A percentile compares a stretch with the other conserved stretches of the same genome.
Evolutionary conservation across 1,140 invertebrate species (phyloP).

Genomic region (Samia ricini): DNA sequence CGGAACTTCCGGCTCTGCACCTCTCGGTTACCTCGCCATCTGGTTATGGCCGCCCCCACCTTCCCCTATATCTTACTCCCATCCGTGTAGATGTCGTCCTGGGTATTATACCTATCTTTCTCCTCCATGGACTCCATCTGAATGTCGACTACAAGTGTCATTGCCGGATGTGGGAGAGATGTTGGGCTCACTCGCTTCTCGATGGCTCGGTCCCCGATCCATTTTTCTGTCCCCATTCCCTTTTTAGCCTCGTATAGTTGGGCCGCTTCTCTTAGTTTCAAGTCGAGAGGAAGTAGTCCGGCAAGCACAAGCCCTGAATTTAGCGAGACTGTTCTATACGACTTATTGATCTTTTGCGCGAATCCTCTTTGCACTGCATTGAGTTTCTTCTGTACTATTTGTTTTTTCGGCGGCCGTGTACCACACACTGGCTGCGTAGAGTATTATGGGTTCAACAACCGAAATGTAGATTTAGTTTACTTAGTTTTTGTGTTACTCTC

Average conservation of each 20-base stretch:
- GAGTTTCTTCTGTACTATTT: too few species aligned
- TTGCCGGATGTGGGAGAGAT: constrained; percentile 12
- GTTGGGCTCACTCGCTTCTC: constrained; percentile 5
- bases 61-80: constrained; percentile 22
- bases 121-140: constrained; percentile 5
- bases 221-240: neutral
- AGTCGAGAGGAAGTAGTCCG: constrained; percentile 26
- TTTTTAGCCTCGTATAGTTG: constrained; percentile 20
- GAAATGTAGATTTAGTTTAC: too few species aligned
- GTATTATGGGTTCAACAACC: too few species aligned
- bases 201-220: constrained; percentile 13
- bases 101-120: neutral
- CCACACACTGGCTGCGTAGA: too few species aligned
- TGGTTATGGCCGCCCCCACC: constrained; percentile 13
- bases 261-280: constrained; percentile 23
- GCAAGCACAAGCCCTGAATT: constrained; percentile 23
- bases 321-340: constrained; percentile 25
- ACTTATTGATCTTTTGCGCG: constrained; percentile 24
- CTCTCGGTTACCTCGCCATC: constrained; percentile 7
- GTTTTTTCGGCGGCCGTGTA: too few species aligned
- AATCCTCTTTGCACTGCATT: too few species aligned
- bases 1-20: constrained; percentile 13
- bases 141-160: constrained; percentile 1
- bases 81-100: constrained; percentile 18
- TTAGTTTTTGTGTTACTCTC: too few species aligned